Evolutionary conservation across 2,888 invertebrate genomes (phyloP).

Genomic region (Monopis laevigella): DNA sequence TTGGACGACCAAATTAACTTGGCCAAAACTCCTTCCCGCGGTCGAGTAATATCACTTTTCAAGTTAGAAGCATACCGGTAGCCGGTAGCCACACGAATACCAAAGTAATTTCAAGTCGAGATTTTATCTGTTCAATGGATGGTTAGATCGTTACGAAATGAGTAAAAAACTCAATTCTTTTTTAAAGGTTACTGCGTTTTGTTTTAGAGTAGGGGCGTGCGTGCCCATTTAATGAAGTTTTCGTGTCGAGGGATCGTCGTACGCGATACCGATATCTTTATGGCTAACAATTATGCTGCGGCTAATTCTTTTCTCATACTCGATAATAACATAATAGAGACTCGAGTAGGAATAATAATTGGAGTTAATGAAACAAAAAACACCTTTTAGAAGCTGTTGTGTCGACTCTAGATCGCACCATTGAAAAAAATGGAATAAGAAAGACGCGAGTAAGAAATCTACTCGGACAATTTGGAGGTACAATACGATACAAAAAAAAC

Average conservation of each 20-base stretch:
- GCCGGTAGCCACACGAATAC: slow-evolving; percentile 38
- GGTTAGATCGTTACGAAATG: slow-evolving; percentile 52
- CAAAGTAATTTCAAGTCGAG: slow-evolving; percentile 44
- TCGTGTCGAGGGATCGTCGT: no score
- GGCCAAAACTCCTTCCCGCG: slow-evolving; percentile 10
- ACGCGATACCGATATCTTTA: no score
- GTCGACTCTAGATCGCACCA: no score
- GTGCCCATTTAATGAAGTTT: not conserved
- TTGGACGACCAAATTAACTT: slow-evolving; percentile 24
- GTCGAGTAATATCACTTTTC: slow-evolving; percentile 29
- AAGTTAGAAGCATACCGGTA: slow-evolving; percentile 42
- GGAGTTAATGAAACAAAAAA: slow-evolving; percentile 2
- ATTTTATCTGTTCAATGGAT: slow-evolving; percentile 60
- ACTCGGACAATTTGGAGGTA: not conserved
- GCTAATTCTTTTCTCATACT: no score
- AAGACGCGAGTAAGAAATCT: not conserved
- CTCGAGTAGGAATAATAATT: slow-evolving; percentile 3
- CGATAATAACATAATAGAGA: no score
- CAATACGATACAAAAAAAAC: slow-evolving; percentile 8
- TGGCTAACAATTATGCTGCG: no score
- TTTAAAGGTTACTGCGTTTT: slow-evolving; percentile 9
- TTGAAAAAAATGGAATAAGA: slow-evolving; percentile 3
- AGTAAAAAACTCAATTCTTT: slow-evolving; percentile 27
- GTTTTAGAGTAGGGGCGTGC: not conserved
- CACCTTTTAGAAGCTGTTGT: slow-evolving; percentile 4